Conservation (phyloP, 2,113 vertebrate species). For the Alouatta palliata region DNA sequence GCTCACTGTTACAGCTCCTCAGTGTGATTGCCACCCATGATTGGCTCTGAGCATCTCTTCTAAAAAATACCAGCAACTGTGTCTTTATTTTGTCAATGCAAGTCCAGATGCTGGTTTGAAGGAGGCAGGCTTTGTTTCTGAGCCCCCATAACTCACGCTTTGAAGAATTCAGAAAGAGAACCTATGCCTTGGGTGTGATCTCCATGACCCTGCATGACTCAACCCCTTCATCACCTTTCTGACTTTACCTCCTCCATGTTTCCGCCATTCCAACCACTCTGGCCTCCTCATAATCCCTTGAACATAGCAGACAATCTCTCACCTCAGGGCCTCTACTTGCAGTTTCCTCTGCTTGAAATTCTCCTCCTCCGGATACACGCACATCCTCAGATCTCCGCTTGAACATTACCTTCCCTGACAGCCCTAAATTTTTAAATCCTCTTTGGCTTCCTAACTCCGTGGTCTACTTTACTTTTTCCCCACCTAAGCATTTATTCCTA, state of each 20-base stretch:
- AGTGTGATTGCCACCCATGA: slow-evolving; percentile 55
- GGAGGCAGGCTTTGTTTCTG: slow-evolving; percentile 56
- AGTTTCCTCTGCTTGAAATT: not conserved
- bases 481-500: not conserved
- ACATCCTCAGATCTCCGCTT: not conserved
- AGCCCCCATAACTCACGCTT: not conserved
- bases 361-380: not conserved
- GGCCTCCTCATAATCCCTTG: not conserved
- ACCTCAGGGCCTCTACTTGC: not conserved
- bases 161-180: not conserved
- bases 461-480: not conserved
- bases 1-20: slow-evolving; percentile 58
- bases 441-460: not conserved
- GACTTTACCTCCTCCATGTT: not conserved
- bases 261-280: not conserved
- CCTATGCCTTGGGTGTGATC: not conserved
- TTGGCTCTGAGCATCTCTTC: slow-evolving; percentile 71
- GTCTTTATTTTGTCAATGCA: slow-evolving; percentile 59
- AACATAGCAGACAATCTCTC: not conserved
- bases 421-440: not conserved
- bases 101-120: slow-evolving; percentile 73
- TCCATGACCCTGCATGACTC: not conserved
- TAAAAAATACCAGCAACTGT: slow-evolving; percentile 64
- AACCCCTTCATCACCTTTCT: no score
- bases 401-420: not conserved